Base-by-base conservation (phyloP, 2,888 invertebrate species). In the Sphinx pinastri region DNA sequence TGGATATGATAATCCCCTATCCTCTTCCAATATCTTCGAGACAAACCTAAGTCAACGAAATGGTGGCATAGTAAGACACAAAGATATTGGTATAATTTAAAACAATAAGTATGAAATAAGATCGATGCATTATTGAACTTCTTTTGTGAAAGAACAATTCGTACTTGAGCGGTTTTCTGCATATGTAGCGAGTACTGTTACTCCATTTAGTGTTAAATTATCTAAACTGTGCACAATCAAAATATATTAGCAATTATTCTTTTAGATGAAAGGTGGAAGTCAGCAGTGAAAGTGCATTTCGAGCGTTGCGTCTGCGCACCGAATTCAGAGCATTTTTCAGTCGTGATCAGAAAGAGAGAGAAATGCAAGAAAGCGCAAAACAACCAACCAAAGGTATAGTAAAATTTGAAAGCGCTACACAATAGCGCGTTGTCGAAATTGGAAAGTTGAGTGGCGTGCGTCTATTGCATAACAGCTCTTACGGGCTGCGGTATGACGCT, bases 351-450 rank as follows among this genome's bases (percentile, higher is more conserved):
- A 87, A 85, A 84, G 86, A 87, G 87, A 87, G 89, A 89, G 91
- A 92, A 91, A 89, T 89, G 88, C 84, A 91, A 88, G 92, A 93
- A 92, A 94, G 93, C 90, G 91, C 89, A 86, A 83, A 75, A 82
- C 85, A 82, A 85, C 84, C 88, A 81, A 85, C 88, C 89, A 88
- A 89, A 86, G 88, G 91, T 88, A 88, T 84, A 89, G 91, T 90
- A 90, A 90, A 93, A 93, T 94, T 93, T 93, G 93, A 93, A 94
- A 94, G 93, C 94, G 93, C 93, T 86, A 92, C 89, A 93, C 93
- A 94, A 93, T 93, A 90, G 93, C 90, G 88, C 90, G 93, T 93
- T 93, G 94, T 93, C 93, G 93, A 93, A 94, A 93, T 94, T 93
- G 93, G 93, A 93, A 93, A 93, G 93, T 93, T 88, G 92, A 92